These are phyloP conservation scores for Gallinago media DNA, from an alignment of 2,113 vertebrate species.

Conservation along the genomic window DNA sequence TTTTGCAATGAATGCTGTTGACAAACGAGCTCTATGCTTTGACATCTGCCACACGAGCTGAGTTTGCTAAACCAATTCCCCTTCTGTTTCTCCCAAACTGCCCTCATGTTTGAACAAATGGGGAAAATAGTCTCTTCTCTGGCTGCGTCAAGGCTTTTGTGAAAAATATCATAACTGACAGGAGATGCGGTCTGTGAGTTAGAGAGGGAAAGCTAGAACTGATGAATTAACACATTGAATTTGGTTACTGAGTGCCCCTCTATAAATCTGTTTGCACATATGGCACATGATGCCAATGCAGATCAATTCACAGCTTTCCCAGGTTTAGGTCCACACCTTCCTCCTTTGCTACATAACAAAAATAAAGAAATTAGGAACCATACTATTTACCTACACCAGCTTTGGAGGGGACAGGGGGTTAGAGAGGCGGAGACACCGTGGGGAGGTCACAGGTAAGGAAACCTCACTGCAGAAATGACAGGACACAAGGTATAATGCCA, in stretches of 20 bases:
- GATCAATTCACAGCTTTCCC: background rate
- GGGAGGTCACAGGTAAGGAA: background rate
- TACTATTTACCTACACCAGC: background rate
- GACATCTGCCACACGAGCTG: background rate
- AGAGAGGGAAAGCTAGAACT: background rate
- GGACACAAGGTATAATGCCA: background rate
- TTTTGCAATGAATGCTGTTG: background rate
- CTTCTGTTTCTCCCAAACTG: background rate
- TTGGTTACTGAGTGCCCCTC: background rate
- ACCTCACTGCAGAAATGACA: background rate
- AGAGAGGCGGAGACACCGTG: accelerated
- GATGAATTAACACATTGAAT: background rate
- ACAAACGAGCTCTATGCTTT: background rate
- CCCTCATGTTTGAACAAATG: background rate
- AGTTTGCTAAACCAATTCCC: slow-evolving; percentile 8
- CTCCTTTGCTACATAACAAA: accelerated
- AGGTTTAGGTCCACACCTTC: background rate
- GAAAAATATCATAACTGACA: background rate
- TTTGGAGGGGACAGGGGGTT: background rate
- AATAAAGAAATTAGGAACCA: background rate
- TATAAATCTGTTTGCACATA: accelerated
- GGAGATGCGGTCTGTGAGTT: background rate
- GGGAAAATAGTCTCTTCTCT: background rate
- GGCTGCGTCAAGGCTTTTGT: background rate
- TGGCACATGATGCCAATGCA: accelerated